phyloP scores from a whole-genome alignment of 2,888 invertebrate species.

The Drosophila colorata region DNA sequence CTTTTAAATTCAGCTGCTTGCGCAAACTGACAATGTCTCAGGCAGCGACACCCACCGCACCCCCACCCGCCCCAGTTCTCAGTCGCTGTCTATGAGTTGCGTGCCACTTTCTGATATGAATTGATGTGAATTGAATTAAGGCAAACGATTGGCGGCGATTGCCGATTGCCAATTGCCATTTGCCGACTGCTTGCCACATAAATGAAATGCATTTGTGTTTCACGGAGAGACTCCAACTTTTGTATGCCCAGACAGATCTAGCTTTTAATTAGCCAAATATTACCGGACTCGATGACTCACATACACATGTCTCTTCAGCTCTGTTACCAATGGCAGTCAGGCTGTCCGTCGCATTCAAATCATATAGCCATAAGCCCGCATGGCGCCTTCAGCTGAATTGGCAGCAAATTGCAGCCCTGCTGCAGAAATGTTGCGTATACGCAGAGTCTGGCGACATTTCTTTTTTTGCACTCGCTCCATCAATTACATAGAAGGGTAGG shows the following conservation, averaged over 20 bases:
- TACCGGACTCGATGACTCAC: constrained; percentile 15
- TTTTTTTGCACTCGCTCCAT: neutral
- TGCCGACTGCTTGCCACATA: constrained; percentile 2
- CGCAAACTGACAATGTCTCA: constrained; percentile 25
- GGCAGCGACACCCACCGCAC: constrained; percentile 1
- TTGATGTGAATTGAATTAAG: constrained; percentile 74
- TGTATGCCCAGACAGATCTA: constrained; percentile 3
- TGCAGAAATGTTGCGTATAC: constrained; percentile 23
- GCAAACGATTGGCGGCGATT: constrained; percentile 37
- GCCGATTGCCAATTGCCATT: constrained; percentile 8
- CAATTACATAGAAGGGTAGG: constrained; percentile 1
- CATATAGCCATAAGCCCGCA: neutral
- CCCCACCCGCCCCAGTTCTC: no score
- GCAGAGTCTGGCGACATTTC: constrained; percentile 18
- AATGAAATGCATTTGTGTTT: constrained; percentile 10
- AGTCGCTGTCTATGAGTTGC: constrained; percentile 25
- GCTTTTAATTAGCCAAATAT: neutral
- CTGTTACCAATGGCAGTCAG: no score
- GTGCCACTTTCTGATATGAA: constrained; percentile 45
- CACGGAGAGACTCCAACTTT: neutral
- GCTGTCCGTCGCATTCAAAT: no score
- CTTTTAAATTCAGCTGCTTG: constrained; percentile 33
- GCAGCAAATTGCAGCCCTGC: neutral
- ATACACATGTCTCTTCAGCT: no score
- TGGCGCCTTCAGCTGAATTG: constrained; percentile 10